A percentile compares a stretch with the other conserved stretches of the same genome.
Evolutionary conservation across 2,113 vertebrate species (phyloP).

Genomic region (Myrmophylax atrothorax): DNA sequence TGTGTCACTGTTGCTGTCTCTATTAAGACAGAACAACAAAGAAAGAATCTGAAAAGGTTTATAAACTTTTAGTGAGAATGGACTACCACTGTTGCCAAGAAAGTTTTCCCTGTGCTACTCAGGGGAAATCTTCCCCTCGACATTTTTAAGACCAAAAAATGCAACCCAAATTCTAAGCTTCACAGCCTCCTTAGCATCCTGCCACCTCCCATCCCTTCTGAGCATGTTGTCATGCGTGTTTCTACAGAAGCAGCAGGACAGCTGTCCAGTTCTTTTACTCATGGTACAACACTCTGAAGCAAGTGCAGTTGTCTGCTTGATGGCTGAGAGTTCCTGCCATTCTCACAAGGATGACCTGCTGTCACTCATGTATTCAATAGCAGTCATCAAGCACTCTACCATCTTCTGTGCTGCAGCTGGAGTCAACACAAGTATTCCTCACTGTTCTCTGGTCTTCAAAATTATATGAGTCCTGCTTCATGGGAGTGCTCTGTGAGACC

Average conservation of each 20-base stretch:
- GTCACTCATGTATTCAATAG: not conserved
- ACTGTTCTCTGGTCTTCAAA: not conserved
- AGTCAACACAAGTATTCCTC: not conserved
- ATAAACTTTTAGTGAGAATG: not conserved
- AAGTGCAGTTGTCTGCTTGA: not conserved
- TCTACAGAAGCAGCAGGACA: not conserved
- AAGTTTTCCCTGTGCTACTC: too few species aligned
- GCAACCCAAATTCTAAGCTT: not conserved
- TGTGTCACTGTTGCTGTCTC: not conserved
- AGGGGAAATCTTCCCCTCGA: not conserved
- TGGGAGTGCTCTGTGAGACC: not conserved
- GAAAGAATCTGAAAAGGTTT: not conserved
- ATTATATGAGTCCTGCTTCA: not conserved
- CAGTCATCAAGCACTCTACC: not conserved
- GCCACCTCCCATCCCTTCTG: not conserved
- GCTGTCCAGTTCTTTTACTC: conserved; percentile 21
- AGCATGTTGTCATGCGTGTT: not conserved
- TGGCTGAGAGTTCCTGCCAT: not conserved
- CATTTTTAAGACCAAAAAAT: not conserved
- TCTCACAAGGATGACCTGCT: not conserved
- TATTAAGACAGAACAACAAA: not conserved
- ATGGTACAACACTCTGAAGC: not conserved
- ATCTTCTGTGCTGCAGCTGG: not conserved
- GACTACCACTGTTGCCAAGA: not conserved
- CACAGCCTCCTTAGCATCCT: not conserved